These are phyloP conservation scores for Drosophila paucipuncta DNA, from an alignment of 2,888 invertebrate genomes.

Conservation along the genomic window DNA sequence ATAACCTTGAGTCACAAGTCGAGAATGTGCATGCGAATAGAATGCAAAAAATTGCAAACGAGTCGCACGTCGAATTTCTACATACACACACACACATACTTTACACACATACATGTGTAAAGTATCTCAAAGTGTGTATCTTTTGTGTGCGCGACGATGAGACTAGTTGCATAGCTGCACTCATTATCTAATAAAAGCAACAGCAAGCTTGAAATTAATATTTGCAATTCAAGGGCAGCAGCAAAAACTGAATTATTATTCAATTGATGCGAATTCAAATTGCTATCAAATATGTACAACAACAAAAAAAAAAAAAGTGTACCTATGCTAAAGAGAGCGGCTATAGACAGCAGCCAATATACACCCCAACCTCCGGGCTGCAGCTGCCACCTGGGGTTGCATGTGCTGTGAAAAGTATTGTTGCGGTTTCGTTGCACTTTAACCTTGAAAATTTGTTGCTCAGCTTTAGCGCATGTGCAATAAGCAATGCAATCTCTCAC, in stretches of 20 bases:
- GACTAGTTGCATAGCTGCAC: slow-evolving; percentile 27
- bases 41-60: slow-evolving; percentile 55
- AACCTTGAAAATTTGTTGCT: slow-evolving; percentile 83
- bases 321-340: slow-evolving; percentile 9
- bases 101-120: slow-evolving; percentile 1
- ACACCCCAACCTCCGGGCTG: slow-evolving; percentile 4
- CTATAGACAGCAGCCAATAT: not conserved
- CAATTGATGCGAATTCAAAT: slow-evolving; percentile 49
- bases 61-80: slow-evolving; percentile 31
- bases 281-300: slow-evolving; percentile 8
- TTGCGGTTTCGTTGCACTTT: slow-evolving; percentile 85
- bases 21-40: slow-evolving; percentile 75
- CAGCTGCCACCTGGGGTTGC: slow-evolving; percentile 15
- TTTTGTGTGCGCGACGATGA: slow-evolving; percentile 28
- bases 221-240: slow-evolving; percentile 57
- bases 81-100: not conserved
- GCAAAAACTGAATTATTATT: slow-evolving; percentile 19
- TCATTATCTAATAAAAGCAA: slow-evolving; percentile 65
- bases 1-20: slow-evolving; percentile 77
- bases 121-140: slow-evolving; percentile 37
- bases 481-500: slow-evolving; percentile 47
- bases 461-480: slow-evolving; percentile 67
- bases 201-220: slow-evolving; percentile 66
- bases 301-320: slow-evolving; percentile 9
- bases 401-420: slow-evolving; percentile 55